phyloP scores from a whole-genome alignment of 2,888 invertebrate species.

The Hyppa rectilinea region DNA sequence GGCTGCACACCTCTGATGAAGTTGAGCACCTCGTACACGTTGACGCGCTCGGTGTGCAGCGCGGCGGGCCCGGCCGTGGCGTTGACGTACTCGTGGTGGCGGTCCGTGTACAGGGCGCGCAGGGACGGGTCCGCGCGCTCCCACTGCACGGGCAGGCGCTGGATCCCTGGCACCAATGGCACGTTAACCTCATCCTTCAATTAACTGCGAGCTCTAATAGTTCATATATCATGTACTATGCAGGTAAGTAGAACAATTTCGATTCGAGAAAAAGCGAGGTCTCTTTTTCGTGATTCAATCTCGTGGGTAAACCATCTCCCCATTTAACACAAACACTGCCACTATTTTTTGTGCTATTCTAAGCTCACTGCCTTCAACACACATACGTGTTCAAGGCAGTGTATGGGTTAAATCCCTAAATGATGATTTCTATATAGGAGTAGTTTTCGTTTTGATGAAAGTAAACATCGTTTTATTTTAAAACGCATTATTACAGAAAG shows the following conservation, averaged over 20 bases:
- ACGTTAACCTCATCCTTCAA: background rate
- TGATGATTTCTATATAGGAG: no score
- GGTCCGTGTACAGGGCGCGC: constrained; percentile 94
- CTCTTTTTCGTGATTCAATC: background rate
- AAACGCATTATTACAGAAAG: background rate
- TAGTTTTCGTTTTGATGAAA: background rate
- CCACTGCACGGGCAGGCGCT: constrained; percentile 96
- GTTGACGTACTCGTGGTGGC: constrained; percentile 94
- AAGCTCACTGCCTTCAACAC: no score
- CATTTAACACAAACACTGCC: no score
- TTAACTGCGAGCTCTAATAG: background rate
- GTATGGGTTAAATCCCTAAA: no score
- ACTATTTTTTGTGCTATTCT: no score
- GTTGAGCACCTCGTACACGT: constrained; percentile 94
- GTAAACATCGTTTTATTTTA: background rate
- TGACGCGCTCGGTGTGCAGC: constrained; percentile 92
- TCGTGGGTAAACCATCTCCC: background rate
- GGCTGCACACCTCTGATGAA: constrained; percentile 94
- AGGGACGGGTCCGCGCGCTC: constrained; percentile 93
- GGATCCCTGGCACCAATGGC: constrained; percentile 92
- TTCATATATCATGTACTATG: background rate
- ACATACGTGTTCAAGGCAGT: no score
- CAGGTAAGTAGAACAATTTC: background rate
- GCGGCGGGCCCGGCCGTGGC: constrained; percentile 92
- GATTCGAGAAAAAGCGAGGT: background rate